Evolutionary conservation across 2,888 invertebrate species (phyloP), one percentile per base, ranked within the genome.

Genomic region (Malachius bipustulatus): DNA sequence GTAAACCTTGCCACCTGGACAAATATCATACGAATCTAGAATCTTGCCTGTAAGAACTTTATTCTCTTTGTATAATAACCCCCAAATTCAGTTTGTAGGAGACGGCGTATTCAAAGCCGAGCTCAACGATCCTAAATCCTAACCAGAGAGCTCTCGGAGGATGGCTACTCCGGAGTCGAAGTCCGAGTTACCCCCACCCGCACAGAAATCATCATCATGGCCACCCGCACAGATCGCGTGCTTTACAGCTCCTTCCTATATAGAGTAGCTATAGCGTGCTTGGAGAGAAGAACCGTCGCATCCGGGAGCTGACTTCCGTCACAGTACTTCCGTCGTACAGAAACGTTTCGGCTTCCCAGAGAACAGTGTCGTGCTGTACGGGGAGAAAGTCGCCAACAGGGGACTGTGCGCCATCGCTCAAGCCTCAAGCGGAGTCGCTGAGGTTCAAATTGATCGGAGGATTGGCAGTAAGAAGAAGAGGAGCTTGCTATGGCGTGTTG

Each of bases 351-450:
- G 87, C 62, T 96, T 97, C 65, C 85, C 87, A 32, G 90, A 93
- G 53, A 84, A 89, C 54, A 83, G 88, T 32, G 88, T 99, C 39
- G 97, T 98, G 70, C 69, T 98, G 50, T 99, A 94, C 66, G 98
- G 97, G 30, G 97, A 98, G 65, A 98, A 99, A 67, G 97, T 99
- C 3, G 93, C 93, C 32, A 90, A 91, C 44, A 77, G 98, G 47
- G 98, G 98, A 55, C 74, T 99, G 34, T 98, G 98, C 67, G 98
- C 98, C 44, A 97, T 98, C 54, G 97, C 98, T n/a, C 98, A 98
- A n/a, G n/a, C n/a, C n/a, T n/a, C n/a, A n/a, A 67, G 94, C 97
- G 41, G 98, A 99, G 65, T 97, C 97, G 9, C 73, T 99, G 35
- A 77, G 97, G 61, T 99, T 97, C 75, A 98, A 99, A 66, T 75